Conservation (phyloP, 1,140 invertebrate species). For the Chironomus striatipennis region DNA sequence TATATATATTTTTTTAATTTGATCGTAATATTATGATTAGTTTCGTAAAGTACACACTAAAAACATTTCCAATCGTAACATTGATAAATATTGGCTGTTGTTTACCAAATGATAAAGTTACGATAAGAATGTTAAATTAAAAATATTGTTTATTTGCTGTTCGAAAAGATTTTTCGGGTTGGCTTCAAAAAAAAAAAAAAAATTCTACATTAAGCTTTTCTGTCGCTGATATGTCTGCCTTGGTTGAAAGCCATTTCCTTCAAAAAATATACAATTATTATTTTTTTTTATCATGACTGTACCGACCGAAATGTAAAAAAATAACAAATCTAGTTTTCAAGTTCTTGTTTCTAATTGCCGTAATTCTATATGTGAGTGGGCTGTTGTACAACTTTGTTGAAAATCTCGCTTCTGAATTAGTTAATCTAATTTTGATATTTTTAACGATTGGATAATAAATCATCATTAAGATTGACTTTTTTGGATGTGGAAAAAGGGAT, state of each 20-base stretch:
- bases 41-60: constrained; percentile 12
- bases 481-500: too few species aligned
- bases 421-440: too few species aligned
- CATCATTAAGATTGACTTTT: too few species aligned
- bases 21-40: constrained; percentile 20
- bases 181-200: neutral
- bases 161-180: neutral
- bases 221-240: neutral
- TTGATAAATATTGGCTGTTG: constrained; percentile 13
- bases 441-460: too few species aligned
- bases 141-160: neutral
- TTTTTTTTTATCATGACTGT: too few species aligned
- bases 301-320: too few species aligned
- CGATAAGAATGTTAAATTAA: constrained; percentile 11
- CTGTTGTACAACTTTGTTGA: too few species aligned
- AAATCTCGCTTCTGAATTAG: too few species aligned
- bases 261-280: neutral
- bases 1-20: constrained; percentile 12
- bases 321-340: too few species aligned
- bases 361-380: too few species aligned
- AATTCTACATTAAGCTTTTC: neutral
- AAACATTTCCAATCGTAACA: constrained; percentile 12
- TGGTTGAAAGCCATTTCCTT: neutral
- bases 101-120: neutral
- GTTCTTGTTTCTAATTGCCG: too few species aligned